A percentile compares a stretch with the other conserved stretches of the same genome.
phyloP scores from a whole-genome alignment of 2,113 vertebrate species.

The Tonatia bakeri region DNA sequence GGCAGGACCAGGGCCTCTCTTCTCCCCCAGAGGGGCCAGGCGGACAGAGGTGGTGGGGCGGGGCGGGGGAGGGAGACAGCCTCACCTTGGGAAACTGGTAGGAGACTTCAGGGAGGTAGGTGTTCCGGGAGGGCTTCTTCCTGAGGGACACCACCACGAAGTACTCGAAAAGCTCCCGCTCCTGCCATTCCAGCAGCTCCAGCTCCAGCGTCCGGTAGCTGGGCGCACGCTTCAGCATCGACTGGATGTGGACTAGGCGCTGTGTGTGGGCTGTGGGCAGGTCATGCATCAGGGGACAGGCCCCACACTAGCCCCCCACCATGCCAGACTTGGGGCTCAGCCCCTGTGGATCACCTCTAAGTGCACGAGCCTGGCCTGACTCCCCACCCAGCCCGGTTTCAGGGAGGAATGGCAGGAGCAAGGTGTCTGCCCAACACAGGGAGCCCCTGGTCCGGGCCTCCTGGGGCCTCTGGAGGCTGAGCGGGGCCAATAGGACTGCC shows the following conservation, averaged over 20 bases:
- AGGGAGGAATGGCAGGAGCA: not conserved
- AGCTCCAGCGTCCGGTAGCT: constrained; percentile 97
- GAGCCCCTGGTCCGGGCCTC: not conserved
- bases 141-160: constrained; percentile 98
- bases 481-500: not conserved
- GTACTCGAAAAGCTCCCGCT: constrained; percentile 97
- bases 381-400: not conserved
- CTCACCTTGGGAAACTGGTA: constrained; percentile 99
- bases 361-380: not conserved
- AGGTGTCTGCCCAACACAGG: not conserved
- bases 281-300: constrained; percentile 31
- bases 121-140: constrained; percentile 96
- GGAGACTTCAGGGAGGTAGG: constrained; percentile 94
- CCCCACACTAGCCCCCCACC: not conserved
- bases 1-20: not conserved
- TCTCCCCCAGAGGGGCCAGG: not conserved
- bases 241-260: constrained; percentile 95
- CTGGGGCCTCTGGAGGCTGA: not conserved
- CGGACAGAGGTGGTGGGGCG: not conserved
- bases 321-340: not conserved
- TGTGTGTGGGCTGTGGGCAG: constrained; percentile 90
- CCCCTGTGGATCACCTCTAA: not conserved
- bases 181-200: constrained; percentile 98
- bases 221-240: constrained; percentile 93
- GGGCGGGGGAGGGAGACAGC: not conserved